Evolutionary conservation across 2,888 invertebrate genomes (phyloP).

Genomic region (Cybosia mesomella): DNA sequence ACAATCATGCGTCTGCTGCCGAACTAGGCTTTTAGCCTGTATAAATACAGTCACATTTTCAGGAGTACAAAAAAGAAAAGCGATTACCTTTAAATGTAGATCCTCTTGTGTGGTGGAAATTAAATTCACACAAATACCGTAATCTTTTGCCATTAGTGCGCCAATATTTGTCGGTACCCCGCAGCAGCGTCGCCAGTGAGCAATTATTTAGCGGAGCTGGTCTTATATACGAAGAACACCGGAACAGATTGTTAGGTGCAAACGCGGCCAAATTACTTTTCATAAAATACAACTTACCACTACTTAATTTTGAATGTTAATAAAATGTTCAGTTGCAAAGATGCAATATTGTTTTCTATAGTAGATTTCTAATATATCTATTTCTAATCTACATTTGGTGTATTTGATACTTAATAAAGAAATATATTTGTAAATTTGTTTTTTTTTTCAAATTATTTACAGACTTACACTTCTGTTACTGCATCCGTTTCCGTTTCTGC

Average conservation of each 20-base stretch:
- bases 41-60: not conserved
- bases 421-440: too few relatives aligned
- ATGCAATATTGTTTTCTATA: too few relatives aligned
- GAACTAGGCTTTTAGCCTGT: too few relatives aligned
- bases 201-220: slow-evolving; percentile 33
- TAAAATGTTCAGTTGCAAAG: too few relatives aligned
- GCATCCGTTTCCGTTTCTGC: too few relatives aligned
- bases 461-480: too few relatives aligned
- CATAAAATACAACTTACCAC: slow-evolving; percentile 13
- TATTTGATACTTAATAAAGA: too few relatives aligned
- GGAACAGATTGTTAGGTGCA: slow-evolving; percentile 15
- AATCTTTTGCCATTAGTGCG: not conserved
- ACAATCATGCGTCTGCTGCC: too few relatives aligned
- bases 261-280: slow-evolving; percentile 19
- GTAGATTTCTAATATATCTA: too few relatives aligned
- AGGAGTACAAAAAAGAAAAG: not conserved
- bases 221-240: slow-evolving; percentile 29
- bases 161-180: not conserved
- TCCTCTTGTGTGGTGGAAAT: not conserved
- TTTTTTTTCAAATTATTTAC: too few relatives aligned
- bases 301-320: not conserved
- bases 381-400: too few relatives aligned
- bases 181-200: slow-evolving; percentile 13
- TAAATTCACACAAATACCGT: not conserved
- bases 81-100: not conserved